Percentiles rank a stretch among this genome's conserved stretches.
Evolutionary conservation across 2,113 vertebrate species (phyloP).

Genomic region (Rhagologus leucostigma): DNA sequence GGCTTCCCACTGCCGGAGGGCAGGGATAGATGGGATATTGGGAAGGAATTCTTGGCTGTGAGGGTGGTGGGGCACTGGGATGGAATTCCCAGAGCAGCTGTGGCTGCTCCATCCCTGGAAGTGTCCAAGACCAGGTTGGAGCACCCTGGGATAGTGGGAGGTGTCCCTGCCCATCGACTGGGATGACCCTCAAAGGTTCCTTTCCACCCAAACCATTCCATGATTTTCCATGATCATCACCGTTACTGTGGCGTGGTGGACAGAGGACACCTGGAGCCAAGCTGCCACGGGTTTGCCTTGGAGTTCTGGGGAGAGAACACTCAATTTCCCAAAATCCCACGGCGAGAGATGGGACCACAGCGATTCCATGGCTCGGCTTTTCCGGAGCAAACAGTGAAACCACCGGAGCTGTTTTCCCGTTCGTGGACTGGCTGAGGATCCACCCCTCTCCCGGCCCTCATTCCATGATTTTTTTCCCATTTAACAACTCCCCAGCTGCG

Average conservation of each 20-base stretch:
- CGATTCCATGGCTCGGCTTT: accelerated
- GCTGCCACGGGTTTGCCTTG: neutral
- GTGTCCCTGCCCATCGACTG: neutral
- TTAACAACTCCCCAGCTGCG: neutral
- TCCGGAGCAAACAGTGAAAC: neutral
- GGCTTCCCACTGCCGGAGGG: neutral
- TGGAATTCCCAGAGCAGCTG: neutral
- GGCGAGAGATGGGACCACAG: accelerated
- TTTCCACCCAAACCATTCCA: neutral
- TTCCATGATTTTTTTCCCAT: neutral
- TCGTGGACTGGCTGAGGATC: neutral
- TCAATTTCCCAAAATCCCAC: neutral
- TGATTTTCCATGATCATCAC: neutral
- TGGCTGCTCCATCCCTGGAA: too few species aligned
- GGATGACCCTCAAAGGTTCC: neutral
- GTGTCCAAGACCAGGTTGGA: neutral
- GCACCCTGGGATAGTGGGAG: accelerated
- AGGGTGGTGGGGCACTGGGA: accelerated
- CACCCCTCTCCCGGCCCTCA: neutral
- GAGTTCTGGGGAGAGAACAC: neutral
- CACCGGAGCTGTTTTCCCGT: accelerated
- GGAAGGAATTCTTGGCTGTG: accelerated
- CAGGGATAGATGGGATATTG: neutral
- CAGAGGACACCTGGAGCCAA: neutral
- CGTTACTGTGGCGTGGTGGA: accelerated